Conservation (phyloP, 2,797 vertebrate species). For the Arremon aurantiirostris region DNA sequence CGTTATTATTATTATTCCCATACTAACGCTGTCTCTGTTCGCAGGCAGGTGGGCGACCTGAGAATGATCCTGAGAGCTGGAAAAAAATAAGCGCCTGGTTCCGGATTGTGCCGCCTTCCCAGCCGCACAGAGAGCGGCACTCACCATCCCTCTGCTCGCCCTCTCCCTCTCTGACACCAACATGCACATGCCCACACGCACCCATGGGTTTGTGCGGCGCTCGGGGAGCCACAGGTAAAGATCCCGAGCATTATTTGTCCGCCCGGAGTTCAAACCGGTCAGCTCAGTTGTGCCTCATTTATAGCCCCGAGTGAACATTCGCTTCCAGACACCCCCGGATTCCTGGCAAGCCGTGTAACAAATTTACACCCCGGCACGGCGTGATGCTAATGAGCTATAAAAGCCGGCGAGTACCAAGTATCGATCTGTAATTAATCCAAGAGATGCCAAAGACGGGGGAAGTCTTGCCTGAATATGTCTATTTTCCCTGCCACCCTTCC, state of each 20-base stretch:
- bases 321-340: neutral
- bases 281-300: neutral
- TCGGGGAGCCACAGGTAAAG: neutral
- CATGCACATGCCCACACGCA: neutral
- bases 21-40: neutral
- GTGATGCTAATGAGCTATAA: conserved; percentile 3
- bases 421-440: conserved; percentile 21
- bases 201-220: accelerated
- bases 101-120: neutral
- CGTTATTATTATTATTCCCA: neutral
- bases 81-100: neutral
- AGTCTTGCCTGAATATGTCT: neutral
- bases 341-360: neutral
- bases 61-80: neutral
- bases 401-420: neutral
- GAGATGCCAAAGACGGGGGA: neutral
- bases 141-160: neutral
- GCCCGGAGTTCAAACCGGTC: accelerated
- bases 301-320: neutral
- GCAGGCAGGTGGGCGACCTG: neutral
- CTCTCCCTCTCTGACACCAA: neutral
- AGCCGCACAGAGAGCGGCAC: neutral
- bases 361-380: neutral
- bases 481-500: neutral
- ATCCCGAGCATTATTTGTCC: neutral